Evolutionary conservation across 2,888 invertebrate genomes (phyloP).

Genomic region (Chalcis sispes): DNA sequence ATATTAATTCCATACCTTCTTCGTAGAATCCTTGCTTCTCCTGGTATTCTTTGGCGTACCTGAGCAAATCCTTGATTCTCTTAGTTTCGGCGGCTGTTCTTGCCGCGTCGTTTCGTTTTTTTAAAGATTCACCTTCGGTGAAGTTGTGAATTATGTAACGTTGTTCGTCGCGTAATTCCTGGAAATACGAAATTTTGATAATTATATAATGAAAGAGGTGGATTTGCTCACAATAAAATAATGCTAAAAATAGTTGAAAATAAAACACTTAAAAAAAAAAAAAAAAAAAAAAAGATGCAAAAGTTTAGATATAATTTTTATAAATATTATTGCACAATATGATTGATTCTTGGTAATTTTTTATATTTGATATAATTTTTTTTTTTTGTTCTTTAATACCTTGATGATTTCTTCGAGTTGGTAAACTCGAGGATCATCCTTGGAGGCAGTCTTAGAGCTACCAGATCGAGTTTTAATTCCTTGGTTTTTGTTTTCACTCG

Average conservation of each 20-base stretch:
- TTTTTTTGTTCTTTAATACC: constrained; percentile 22
- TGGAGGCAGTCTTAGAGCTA: constrained; percentile 63
- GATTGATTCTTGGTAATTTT: too few relatives aligned
- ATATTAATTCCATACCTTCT: constrained; percentile 72
- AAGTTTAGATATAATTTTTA: too few relatives aligned
- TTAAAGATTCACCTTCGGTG: constrained; percentile 70
- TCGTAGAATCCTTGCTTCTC: constrained; percentile 72
- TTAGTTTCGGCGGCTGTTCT: constrained; percentile 64
- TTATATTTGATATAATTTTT: background rate
- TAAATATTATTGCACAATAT: too few relatives aligned
- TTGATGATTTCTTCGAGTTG: constrained; percentile 57
- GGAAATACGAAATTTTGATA: background rate
- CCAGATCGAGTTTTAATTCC: constrained; percentile 63
- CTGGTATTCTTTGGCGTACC: constrained; percentile 71
- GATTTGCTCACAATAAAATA: background rate
- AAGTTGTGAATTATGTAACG: constrained; percentile 70
- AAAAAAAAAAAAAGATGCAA: too few relatives aligned
- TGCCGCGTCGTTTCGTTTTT: constrained; percentile 68
- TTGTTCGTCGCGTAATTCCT: constrained; percentile 67
- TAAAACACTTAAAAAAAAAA: too few relatives aligned
- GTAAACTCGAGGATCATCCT: constrained; percentile 63
- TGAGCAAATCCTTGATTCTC: constrained; percentile 66
- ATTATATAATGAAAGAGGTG: background rate
- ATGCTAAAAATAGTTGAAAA: background rate
- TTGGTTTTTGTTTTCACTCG: constrained; percentile 60